Conservation (phyloP, 2,113 vertebrate species). For the Cynoglossus semilaevis region DNA sequence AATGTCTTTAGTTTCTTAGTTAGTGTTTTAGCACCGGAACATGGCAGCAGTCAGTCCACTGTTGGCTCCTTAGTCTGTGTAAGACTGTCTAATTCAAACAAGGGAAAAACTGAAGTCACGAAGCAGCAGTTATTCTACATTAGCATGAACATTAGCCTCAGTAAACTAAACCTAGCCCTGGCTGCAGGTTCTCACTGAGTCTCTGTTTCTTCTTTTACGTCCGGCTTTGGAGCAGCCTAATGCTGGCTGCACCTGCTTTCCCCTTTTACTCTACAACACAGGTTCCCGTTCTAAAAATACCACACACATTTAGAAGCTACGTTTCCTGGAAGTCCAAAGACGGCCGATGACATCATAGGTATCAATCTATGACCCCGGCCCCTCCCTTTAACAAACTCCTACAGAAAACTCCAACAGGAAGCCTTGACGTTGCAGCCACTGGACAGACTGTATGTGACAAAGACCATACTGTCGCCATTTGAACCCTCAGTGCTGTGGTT, state of each 20-base stretch:
- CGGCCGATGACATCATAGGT: constrained; percentile 35
- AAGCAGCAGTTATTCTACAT: too few relatives aligned
- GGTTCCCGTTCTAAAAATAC: constrained; percentile 36
- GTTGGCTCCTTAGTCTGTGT: too few relatives aligned
- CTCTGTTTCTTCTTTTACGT: neutral
- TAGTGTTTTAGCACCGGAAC: too few relatives aligned
- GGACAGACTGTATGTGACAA: too few relatives aligned
- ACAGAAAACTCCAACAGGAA: constrained; percentile 21
- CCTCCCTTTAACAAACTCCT: constrained; percentile 13
- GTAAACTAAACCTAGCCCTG: too few relatives aligned
- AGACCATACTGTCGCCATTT: too few relatives aligned
- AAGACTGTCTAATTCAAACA: too few relatives aligned
- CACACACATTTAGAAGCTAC: constrained; percentile 16
- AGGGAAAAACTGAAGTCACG: too few relatives aligned
- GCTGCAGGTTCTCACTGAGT: neutral
- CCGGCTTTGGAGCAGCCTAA: neutral
- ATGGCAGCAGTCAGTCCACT: too few relatives aligned
- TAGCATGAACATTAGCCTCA: too few relatives aligned
- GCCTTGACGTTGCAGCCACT: constrained; percentile 35
- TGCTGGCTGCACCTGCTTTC: constrained; percentile 17
- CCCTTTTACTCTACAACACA: constrained; percentile 11
- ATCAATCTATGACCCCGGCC: constrained; percentile 24
- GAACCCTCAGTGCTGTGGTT: too few relatives aligned
- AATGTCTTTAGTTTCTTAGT: too few relatives aligned
- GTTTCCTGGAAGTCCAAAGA: constrained; percentile 43